Evolutionary conservation across 2,888 invertebrate genomes (phyloP).

Genomic region (Pyrocoelia pectoralis): DNA sequence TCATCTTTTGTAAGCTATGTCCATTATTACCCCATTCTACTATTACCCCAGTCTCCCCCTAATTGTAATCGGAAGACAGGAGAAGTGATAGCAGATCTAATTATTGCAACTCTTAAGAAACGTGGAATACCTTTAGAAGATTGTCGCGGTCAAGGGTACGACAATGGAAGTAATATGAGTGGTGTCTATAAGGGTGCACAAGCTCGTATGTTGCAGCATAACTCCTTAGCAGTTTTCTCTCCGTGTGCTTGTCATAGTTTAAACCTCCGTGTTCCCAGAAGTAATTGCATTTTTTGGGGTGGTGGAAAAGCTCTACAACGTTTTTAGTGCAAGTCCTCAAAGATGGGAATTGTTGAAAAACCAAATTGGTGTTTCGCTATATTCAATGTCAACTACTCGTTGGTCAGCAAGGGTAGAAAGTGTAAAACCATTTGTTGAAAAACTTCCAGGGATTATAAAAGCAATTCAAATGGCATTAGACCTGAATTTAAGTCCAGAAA

Average conservation of each 20-base stretch:
- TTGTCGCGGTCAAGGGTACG: conserved; percentile 1
- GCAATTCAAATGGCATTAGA: background rate
- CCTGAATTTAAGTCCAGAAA: background rate
- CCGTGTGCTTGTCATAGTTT: background rate
- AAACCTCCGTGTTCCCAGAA: background rate
- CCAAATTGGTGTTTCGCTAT: background rate
- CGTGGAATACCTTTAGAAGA: background rate
- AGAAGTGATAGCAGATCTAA: background rate
- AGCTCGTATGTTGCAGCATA: background rate
- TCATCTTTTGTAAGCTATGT: too few species aligned
- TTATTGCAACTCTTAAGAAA: background rate
- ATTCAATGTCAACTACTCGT: background rate
- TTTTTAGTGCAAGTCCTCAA: background rate
- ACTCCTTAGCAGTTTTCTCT: background rate
- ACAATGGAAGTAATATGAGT: background rate
- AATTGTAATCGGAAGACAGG: background rate
- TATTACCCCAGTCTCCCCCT: too few species aligned
- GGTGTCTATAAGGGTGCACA: background rate
- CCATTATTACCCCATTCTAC: too few species aligned
- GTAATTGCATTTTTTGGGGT: background rate
- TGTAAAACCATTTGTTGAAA: background rate
- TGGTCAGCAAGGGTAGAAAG: background rate
- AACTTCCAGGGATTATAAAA: background rate
- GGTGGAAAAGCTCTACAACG: background rate
- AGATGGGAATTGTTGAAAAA: background rate